Evolutionary conservation across 2,888 invertebrate species (phyloP), one percentile per base, ranked within the genome.

Genomic region (Hanleya hanleyi): DNA sequence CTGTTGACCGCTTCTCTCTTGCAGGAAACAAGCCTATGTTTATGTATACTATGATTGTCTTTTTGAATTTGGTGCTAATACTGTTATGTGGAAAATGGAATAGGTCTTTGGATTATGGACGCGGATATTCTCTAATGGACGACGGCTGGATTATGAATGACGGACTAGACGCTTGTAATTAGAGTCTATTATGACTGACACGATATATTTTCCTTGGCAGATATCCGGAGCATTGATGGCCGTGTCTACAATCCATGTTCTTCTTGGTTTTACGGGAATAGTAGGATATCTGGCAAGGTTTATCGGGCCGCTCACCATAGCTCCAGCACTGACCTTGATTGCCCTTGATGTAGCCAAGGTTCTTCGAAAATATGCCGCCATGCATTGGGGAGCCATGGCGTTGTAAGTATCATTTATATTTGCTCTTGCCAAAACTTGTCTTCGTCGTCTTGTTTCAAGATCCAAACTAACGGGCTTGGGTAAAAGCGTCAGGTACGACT

Each of bases 271-370:
- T 71, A 73, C 86, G 87, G 96, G 96, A 4, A 91, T 95, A 18
- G 93, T 95, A 71, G 96, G 96, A 0, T 92, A 94, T 32, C 86
- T 96, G 66, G 90, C 96, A 1, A 93, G 93, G 67, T 94, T 93
- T 84, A 94, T 96, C 67, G 95, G 96, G 0, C 96, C 96, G 0
- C 89, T 96, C 73, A 95, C 95, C 0, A 95, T 96, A 70, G 95
- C 94, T 0, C 96, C 96, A 0, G 95, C 96, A 0, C 95, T 96
- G 5, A 93, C 95, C 0, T 90, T 96, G 68, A 95, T 96, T 72
- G 96, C 96, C 0, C 90, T 96, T 18, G 95, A 95, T 0, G 91
- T 96, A 41, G 95, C 95, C 86, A 94, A 94, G 86, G 94, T 95
- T 88, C 95, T 95, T 0, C 94, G 95, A 0, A 92, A 92, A 0